A percentile compares a stretch with the other conserved stretches of the same genome.
Conservation (phyloP, 2,113 vertebrate genomes). For the Caloenas nicobarica region DNA sequence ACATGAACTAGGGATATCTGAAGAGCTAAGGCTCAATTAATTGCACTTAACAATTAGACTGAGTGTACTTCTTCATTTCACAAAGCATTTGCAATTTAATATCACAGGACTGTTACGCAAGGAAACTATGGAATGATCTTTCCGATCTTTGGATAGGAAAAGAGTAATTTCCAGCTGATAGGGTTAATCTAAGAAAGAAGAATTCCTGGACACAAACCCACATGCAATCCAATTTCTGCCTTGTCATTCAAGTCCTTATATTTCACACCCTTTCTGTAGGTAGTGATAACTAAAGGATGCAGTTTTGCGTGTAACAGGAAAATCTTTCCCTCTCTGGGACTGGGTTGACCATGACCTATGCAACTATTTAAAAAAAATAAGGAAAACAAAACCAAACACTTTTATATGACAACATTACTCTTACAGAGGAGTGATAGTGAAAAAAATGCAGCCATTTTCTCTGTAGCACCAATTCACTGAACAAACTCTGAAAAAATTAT, state of each 20-base stretch:
- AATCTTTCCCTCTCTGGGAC: not conserved
- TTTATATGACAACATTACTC: not conserved
- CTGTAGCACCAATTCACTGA: not conserved
- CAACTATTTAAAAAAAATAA: not conserved
- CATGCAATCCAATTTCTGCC: not conserved
- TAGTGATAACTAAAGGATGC: not conserved
- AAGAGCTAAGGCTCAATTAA: not conserved
- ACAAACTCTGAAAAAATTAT: not conserved
- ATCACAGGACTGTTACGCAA: not conserved
- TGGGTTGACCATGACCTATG: accelerated
- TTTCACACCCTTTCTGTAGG: not conserved
- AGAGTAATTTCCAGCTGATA: not conserved
- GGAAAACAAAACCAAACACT: not conserved
- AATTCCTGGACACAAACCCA: not conserved
- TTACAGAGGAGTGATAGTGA: not conserved
- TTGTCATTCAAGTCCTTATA: not conserved
- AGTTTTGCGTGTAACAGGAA: not conserved
- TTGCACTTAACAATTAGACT: not conserved
- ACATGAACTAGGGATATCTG: not conserved
- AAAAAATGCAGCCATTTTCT: not conserved
- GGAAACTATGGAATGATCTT: not conserved
- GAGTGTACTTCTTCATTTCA: not conserved
- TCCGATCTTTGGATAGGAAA: not conserved
- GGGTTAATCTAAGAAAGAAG: not conserved
- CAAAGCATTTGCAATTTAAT: not conserved